Evolutionary conservation across 2,888 invertebrate species (phyloP).

Genomic region (Trissolcus brochymenae): DNA sequence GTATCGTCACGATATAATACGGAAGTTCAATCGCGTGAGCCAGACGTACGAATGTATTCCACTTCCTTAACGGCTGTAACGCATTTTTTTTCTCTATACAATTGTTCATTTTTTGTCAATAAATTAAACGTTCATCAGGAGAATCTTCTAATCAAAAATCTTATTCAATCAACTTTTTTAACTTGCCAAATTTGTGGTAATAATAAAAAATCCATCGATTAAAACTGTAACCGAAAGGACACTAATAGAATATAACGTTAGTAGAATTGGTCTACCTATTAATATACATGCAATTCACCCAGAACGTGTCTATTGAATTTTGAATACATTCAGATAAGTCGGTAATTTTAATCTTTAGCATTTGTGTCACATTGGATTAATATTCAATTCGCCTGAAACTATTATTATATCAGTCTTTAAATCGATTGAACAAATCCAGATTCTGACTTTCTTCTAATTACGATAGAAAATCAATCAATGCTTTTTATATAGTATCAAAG

Average conservation of each 20-base stretch:
- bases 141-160: slow-evolving; percentile 9
- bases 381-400: slow-evolving; percentile 16
- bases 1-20: slow-evolving; percentile 55
- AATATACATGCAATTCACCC: too few species aligned
- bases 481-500: not conserved
- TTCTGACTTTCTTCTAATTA: slow-evolving; percentile 18
- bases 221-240: too few species aligned
- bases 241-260: too few species aligned
- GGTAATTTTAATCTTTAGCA: not conserved
- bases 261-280: too few species aligned
- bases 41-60: slow-evolving; percentile 55
- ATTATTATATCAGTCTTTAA: slow-evolving; percentile 8
- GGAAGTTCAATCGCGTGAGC: slow-evolving; percentile 59
- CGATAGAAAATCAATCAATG: slow-evolving; percentile 24
- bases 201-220: too few species aligned
- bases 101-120: slow-evolving; percentile 29
- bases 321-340: not conserved
- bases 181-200: too few species aligned
- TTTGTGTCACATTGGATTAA: slow-evolving; percentile 10
- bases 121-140: not conserved
- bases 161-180: not conserved
- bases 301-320: too few species aligned
- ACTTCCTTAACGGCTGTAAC: slow-evolving; percentile 47
- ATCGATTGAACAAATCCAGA: not conserved
- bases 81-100: slow-evolving; percentile 19